Evolutionary conservation across 2,113 vertebrate species (phyloP).

Genomic region (Salminus brasiliensis): DNA sequence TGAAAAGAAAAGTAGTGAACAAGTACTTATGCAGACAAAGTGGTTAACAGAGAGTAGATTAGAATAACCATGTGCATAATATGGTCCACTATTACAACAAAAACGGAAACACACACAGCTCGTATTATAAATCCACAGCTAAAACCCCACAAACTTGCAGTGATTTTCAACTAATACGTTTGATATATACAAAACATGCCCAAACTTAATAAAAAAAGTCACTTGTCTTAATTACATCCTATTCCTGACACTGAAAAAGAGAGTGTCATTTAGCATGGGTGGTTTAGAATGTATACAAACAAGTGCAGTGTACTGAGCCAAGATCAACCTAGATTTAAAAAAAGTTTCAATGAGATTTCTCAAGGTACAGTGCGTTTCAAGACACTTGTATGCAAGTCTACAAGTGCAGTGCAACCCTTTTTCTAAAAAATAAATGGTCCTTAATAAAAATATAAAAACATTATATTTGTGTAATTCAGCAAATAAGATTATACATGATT

Average conservation of each 20-base stretch:
- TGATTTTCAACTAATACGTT: background rate
- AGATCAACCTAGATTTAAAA: background rate
- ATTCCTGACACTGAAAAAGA: background rate
- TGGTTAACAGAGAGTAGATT: conserved; percentile 59
- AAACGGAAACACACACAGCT: conserved; percentile 16
- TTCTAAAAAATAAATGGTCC: background rate
- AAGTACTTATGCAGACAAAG: conserved; percentile 74
- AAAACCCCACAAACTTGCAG: conserved; percentile 13
- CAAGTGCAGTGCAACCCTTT: conserved; percentile 19
- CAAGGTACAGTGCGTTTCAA: background rate
- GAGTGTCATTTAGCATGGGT: background rate
- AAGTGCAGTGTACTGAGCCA: background rate
- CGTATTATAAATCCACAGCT: conserved; percentile 4
- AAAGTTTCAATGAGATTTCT: background rate
- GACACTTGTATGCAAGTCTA: background rate
- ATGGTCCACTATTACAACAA: conserved; percentile 8
- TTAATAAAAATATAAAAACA: background rate
- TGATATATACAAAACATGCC: conserved; percentile 4
- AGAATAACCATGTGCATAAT: conserved; percentile 46
- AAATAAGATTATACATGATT: background rate
- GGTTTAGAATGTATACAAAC: background rate
- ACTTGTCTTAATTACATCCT: conserved; percentile 3
- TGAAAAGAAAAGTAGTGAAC: conserved; percentile 69
- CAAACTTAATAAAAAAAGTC: background rate
- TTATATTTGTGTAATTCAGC: background rate